phyloP scores from a whole-genome alignment of 2,113 vertebrate species.

The Xenopus borealis region DNA sequence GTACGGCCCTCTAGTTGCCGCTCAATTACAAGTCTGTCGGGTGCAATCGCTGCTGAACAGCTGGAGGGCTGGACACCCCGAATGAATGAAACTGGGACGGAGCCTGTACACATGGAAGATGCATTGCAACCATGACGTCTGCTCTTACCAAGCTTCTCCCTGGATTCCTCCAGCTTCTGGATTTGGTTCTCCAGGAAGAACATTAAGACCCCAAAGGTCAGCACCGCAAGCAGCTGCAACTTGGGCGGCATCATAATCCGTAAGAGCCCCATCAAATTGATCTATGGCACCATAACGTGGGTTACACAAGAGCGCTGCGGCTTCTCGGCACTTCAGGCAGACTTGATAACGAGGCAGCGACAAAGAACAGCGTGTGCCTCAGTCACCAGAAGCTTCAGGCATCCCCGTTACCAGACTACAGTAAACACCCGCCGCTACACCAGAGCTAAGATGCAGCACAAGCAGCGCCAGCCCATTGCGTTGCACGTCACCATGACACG shows the following conservation, averaged over 20 bases:
- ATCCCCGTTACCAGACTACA: neutral
- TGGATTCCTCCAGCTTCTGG: conserved; percentile 96
- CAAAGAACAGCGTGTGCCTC: neutral
- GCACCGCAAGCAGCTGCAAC: conserved; percentile 92
- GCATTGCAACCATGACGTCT: neutral
- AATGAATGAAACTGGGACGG: no score
- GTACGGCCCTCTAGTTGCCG: no score
- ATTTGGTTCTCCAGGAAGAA: conserved; percentile 94
- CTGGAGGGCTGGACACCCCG: no score
- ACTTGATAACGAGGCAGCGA: neutral
- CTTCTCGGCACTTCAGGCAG: neutral
- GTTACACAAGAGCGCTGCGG: conserved; percentile 4
- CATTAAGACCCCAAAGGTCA: conserved; percentile 87
- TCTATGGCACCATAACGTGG: conserved; percentile 67
- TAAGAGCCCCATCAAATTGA: conserved; percentile 90
- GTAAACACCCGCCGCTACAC: conserved; percentile 40
- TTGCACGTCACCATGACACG: conserved; percentile 6
- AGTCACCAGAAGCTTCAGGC: neutral
- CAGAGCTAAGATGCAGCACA: conserved; percentile 52
- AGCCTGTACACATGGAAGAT: no score
- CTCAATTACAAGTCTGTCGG: no score
- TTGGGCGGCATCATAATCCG: conserved; percentile 97
- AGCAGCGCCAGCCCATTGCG: conserved; percentile 40
- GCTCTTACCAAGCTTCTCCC: conserved; percentile 88
- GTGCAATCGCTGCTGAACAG: no score